Conservation (phyloP, 2,113 vertebrate genomes). For the Sciurus niger region DNA sequence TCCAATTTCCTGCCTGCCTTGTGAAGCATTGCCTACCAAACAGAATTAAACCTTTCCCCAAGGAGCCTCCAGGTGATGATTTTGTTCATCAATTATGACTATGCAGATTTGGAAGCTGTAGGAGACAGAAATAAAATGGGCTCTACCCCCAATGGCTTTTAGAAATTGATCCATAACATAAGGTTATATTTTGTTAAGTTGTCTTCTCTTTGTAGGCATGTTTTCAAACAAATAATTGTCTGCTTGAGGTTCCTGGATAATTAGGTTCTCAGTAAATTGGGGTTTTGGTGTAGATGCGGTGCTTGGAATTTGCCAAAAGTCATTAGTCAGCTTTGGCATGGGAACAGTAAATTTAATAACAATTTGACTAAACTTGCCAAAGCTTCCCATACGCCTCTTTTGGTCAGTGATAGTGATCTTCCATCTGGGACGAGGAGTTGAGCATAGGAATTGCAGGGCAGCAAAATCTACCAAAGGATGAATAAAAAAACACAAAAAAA, state of each 20-base stretch:
- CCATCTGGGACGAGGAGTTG: neutral
- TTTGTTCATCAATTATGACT: slow-evolving; percentile 70
- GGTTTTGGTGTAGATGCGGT: neutral
- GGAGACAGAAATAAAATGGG: slow-evolving; percentile 69
- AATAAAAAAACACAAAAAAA: neutral
- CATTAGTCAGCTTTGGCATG: neutral
- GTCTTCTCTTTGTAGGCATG: neutral
- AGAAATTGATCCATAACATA: slow-evolving; percentile 20
- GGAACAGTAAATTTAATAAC: neutral
- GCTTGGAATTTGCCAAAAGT: neutral
- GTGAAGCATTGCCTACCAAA: slow-evolving; percentile 61
- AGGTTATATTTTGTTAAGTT: slow-evolving; percentile 41
- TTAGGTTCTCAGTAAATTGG: neutral
- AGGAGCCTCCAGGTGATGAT: slow-evolving; percentile 41
- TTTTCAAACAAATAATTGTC: slow-evolving; percentile 43
- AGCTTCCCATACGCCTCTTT: neutral
- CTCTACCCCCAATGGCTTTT: neutral
- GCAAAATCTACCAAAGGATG: neutral
- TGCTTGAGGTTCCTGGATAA: slow-evolving; percentile 3
- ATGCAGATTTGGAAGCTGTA: slow-evolving; percentile 67
- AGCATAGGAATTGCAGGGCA: neutral
- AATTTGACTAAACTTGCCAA: neutral
- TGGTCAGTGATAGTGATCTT: neutral
- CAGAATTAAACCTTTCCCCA: slow-evolving; percentile 65
- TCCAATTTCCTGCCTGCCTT: slow-evolving; percentile 66